These are phyloP conservation scores for Pseudopodoces humilis DNA, from an alignment of 2,113 vertebrate genomes.

Conservation along the genomic window DNA sequence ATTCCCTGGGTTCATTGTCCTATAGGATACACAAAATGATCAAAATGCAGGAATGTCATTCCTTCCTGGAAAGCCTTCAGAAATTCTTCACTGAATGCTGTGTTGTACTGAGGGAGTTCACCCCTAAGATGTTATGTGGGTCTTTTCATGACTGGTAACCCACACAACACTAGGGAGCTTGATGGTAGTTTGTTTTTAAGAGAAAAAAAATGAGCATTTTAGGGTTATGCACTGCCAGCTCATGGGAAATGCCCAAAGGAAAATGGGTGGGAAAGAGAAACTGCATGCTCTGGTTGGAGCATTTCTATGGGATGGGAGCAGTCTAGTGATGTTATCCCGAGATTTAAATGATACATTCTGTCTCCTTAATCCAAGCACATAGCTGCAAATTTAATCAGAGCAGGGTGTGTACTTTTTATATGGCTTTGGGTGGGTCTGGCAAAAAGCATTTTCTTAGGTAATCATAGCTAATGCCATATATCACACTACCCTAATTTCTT, in stretches of 20 bases:
- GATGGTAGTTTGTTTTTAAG: not conserved
- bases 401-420: not conserved
- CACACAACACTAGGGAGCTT: not conserved
- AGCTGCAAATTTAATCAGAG: slow-evolving; percentile 15
- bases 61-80: not conserved
- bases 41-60: not conserved
- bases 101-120: not conserved
- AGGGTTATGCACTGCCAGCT: not conserved
- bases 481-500: not conserved
- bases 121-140: not conserved
- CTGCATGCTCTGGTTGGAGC: not conserved
- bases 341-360: not conserved
- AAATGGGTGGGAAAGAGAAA: not conserved
- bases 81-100: not conserved
- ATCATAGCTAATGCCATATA: not conserved
- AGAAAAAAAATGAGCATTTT: not conserved
- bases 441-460: not conserved
- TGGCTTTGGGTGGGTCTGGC: not conserved
- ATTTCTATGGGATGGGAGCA: not conserved
- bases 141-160: not conserved
- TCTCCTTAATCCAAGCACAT: not conserved
- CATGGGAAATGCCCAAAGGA: not conserved
- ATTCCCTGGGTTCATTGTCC: not conserved
- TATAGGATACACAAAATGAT: not conserved
- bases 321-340: not conserved